Evolutionary conservation across 2,797 vertebrate species (phyloP).

Genomic region (Iguana delicatissima): DNA sequence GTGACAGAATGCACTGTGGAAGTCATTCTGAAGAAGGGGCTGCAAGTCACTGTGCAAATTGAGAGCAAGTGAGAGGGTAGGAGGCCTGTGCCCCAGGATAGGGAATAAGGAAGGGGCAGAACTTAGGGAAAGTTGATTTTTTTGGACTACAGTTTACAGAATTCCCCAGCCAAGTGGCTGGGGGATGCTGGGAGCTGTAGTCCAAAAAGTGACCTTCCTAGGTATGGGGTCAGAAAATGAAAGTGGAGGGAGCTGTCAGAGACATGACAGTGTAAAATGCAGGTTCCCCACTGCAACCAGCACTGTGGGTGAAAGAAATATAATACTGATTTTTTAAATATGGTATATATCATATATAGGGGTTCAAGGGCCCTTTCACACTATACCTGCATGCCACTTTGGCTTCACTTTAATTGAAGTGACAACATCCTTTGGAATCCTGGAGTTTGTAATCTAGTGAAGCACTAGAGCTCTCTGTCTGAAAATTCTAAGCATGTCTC

Average conservation of each 20-base stretch:
- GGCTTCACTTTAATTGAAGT: too few relatives aligned
- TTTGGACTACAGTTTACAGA: too few relatives aligned
- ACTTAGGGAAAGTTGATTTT: too few relatives aligned
- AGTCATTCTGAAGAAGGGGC: background rate
- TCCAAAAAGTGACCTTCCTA: too few relatives aligned
- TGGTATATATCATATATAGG: background rate
- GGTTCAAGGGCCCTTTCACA: too few relatives aligned
- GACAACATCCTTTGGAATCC: too few relatives aligned
- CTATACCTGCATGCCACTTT: too few relatives aligned
- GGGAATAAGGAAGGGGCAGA: background rate
- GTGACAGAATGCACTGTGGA: conserved; percentile 5
- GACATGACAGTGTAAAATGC: background rate
- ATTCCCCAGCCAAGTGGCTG: too few relatives aligned
- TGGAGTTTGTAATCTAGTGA: too few relatives aligned
- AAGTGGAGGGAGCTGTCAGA: background rate
- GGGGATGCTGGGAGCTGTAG: too few relatives aligned
- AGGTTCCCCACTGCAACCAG: background rate
- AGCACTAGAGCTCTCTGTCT: too few relatives aligned
- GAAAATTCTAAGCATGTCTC: too few relatives aligned
- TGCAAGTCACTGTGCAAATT: background rate
- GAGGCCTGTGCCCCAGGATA: background rate
- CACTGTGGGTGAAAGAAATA: background rate
- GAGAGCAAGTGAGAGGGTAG: background rate
- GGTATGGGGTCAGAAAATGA: background rate
- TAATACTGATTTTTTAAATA: background rate